Evolutionary conservation across 2,888 invertebrate genomes (phyloP).

Genomic region (Xestia c-nigrum): DNA sequence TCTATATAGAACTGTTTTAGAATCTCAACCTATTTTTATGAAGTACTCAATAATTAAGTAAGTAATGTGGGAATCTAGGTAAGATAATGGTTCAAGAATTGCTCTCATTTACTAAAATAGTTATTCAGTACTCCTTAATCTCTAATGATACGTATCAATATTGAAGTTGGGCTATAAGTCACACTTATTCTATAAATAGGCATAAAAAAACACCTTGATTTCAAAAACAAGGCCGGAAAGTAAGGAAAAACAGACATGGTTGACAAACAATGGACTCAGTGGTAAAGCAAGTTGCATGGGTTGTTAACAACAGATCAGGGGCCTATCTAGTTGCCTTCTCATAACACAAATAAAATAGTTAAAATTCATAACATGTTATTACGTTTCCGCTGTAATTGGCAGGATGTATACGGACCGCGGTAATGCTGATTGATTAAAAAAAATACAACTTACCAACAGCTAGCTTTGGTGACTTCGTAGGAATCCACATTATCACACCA

Average conservation of each 20-base stretch:
- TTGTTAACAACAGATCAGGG: slow-evolving; percentile 22
- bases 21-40: too few relatives aligned
- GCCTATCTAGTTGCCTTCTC: slow-evolving; percentile 34
- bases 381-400: slow-evolving; percentile 86
- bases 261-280: slow-evolving; percentile 56
- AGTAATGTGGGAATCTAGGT: not conserved
- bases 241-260: slow-evolving; percentile 41
- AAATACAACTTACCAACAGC: slow-evolving; percentile 92
- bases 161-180: slow-evolving; percentile 5
- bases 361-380: slow-evolving; percentile 85
- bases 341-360: slow-evolving; percentile 73
- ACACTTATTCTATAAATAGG: slow-evolving; percentile 38
- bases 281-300: slow-evolving; percentile 20
- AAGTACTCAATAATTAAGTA: too few relatives aligned
- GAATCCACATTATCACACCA: slow-evolving; percentile 92
- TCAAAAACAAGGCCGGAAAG: slow-evolving; percentile 52
- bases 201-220: slow-evolving; percentile 35
- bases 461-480: slow-evolving; percentile 93
- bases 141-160: not conserved
- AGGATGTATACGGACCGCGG: slow-evolving; percentile 78
- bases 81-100: not conserved
- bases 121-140: not conserved
- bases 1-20: not conserved
- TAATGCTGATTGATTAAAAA: slow-evolving; percentile 80
- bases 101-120: too few relatives aligned